Base-by-base conservation (phyloP, 2,888 invertebrate genomes). In the Agapostemon virescens region DNA sequence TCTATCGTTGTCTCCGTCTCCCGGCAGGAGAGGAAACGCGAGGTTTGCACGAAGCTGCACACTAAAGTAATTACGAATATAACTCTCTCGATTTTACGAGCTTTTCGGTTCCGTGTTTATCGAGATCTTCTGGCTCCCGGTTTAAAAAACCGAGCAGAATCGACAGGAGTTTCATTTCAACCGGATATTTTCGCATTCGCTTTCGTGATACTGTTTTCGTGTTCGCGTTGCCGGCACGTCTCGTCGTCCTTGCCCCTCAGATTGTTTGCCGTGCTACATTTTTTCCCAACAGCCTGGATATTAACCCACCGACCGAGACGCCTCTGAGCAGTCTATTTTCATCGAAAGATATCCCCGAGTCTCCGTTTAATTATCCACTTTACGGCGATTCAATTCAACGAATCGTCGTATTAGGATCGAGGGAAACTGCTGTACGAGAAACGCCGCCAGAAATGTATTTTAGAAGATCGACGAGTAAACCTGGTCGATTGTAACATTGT, bases 161-260 rank as follows among this genome's bases (percentile, higher is more conserved):
- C 66, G 23, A 38, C 64, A 66, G 26, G 38, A 66, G 66, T 66
- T 66, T 66, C 40, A 66, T 66, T 66, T 66, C 40, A 66, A 66
- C 66, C 66, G 38, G 66, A 66, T 66, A 66, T 40, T 66, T 40
- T 66, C 26, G 66, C 40, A 7, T 36, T 33, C 40, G 66, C 17
- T 30, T 26, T 20, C 66, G 66, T 40, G 66, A 40, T 40, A 66
- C 38, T 66, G 40, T 66, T 66, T 66, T 66, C 66, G 40, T 40
- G 38, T 61, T 30, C 38, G 64, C 64, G 64, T 66, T 66, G 15
- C 15, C 40, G 38, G 2, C 38, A 26, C 38, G 23, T 40, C 26
- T 66, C 66, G n/a, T 26, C 40, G 26, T 9, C 17, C 23, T 38
- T 17, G 40, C 26, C 38, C 26, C 26, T 15, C 40, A 20, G 17